A percentile compares a stretch with the other conserved stretches of the same genome.
Evolutionary conservation across 2,888 invertebrate genomes (phyloP).

Genomic region (Eilema depressum): DNA sequence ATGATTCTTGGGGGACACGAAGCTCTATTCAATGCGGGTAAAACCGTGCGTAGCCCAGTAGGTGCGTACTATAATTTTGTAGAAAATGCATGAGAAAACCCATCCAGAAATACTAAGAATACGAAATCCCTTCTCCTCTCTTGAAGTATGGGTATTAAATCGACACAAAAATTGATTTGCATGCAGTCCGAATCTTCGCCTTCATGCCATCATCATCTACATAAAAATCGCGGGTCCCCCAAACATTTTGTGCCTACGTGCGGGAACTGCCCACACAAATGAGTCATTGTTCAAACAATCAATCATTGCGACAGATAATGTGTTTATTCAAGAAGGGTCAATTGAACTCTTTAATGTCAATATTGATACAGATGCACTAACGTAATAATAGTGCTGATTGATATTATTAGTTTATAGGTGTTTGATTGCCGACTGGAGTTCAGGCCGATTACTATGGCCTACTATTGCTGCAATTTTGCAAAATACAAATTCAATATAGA

Average conservation of each 20-base stretch:
- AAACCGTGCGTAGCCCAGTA: neutral
- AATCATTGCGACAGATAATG: neutral
- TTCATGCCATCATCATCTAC: neutral
- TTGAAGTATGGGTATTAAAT: neutral
- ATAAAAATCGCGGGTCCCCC: neutral
- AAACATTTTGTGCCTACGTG: neutral
- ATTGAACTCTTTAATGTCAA: neutral
- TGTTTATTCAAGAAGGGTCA: constrained; percentile 7
- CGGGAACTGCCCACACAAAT: constrained; percentile 1
- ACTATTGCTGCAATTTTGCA: too few relatives aligned
- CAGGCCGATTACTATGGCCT: too few relatives aligned
- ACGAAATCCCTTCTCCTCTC: neutral
- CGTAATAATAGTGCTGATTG: neutral
- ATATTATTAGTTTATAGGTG: neutral
- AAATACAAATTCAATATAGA: too few relatives aligned
- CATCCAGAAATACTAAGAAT: neutral
- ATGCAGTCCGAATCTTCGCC: neutral
- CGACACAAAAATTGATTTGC: neutral
- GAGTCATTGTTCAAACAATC: constrained; percentile 1
- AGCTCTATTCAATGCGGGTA: neutral
- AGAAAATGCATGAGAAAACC: neutral
- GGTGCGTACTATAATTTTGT: neutral
- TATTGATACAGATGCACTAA: constrained; percentile 17
- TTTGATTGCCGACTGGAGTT: neutral
- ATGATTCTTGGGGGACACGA: too few relatives aligned